These are phyloP conservation scores for Caenorhabditis drosophilae DNA, from an alignment of 2,888 invertebrate genomes.

Conservation along the genomic window DNA sequence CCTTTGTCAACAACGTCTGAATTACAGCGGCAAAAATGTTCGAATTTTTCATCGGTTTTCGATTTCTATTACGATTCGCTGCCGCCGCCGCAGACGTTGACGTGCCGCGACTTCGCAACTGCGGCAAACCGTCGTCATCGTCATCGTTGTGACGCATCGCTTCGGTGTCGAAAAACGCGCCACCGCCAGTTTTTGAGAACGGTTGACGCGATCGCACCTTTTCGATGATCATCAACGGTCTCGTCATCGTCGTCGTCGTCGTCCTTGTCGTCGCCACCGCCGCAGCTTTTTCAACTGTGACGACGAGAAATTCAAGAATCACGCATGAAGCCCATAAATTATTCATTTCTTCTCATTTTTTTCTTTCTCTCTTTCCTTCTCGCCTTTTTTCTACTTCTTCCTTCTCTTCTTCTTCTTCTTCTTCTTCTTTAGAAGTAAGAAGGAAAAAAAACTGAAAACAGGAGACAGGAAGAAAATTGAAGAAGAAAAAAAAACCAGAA, in stretches of 20 bases:
- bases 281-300: background rate
- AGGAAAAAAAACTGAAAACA: too few relatives aligned
- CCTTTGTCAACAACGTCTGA: constrained; percentile 41
- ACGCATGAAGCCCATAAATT: background rate
- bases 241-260: too few relatives aligned
- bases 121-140: constrained; percentile 13
- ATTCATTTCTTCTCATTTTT: too few relatives aligned
- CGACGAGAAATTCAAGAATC: too few relatives aligned
- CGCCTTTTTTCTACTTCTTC: too few relatives aligned
- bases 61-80: too few relatives aligned
- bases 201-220: constrained; percentile 29
- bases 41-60: constrained; percentile 19
- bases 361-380: too few relatives aligned
- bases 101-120: constrained; percentile 26
- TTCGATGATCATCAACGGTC: too few relatives aligned
- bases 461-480: background rate
- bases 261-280: too few relatives aligned
- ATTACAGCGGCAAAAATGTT: constrained; percentile 51
- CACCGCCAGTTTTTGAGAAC: constrained; percentile 8
- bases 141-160: constrained; percentile 16
- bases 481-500: background rate
- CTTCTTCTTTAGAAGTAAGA: too few relatives aligned
- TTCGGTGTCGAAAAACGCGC: constrained; percentile 32
- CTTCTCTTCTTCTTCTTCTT: too few relatives aligned
- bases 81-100: too few relatives aligned